Evolutionary conservation across 2,797 vertebrate species (phyloP), one percentile per base, ranked within the genome.

Genomic region (Sebastiscus albofasciatus): DNA sequence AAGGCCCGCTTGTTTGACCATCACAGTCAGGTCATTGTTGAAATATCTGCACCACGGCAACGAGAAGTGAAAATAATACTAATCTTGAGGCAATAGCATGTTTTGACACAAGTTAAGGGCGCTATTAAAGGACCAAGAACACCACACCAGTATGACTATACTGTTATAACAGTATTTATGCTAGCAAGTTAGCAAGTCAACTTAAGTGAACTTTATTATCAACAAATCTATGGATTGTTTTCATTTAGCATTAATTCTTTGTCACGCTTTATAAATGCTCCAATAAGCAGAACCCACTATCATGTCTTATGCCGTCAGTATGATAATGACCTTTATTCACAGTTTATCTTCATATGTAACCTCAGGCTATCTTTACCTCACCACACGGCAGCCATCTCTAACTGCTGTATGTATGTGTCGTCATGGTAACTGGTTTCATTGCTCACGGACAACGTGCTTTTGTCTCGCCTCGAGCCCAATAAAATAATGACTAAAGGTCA

Each of bases 11-110:
- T 93, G 85, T 92, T 87, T 79, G 24, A 49, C 46, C 27, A 26
- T 77, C 67, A 90, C 84, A 93, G 72, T 79, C 22, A 66, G 36
- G 82, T 71, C 76, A 66, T 78, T 92, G 86, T 91, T 83, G 1
- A 29, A 67, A 79, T 72, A 60, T 75, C 14, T 69, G 72, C 59
- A 64, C 72, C 68, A 86, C 27, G 60, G 74, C 64, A 90, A 88
- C 86, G 39, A n/a, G 10, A 54, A 36, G 77, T 59, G 81, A 36
- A 76, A 52, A 71, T 66, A 79, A 72, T 36, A 39, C 64, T 69
- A 16, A 61, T 27, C 22, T 27, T 62, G 31, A 42, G 64, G 29
- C 33, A 67, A 39, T 31, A 75, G 6, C 22, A 73, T 70, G 55
- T 71, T 62, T 58, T 80, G 9, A 58, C 22, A 14, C 2, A 52